A percentile compares a stretch with the other conserved stretches of the same genome.
phyloP scores from a whole-genome alignment of 2,888 invertebrate species.

The Buathra laborator region DNA sequence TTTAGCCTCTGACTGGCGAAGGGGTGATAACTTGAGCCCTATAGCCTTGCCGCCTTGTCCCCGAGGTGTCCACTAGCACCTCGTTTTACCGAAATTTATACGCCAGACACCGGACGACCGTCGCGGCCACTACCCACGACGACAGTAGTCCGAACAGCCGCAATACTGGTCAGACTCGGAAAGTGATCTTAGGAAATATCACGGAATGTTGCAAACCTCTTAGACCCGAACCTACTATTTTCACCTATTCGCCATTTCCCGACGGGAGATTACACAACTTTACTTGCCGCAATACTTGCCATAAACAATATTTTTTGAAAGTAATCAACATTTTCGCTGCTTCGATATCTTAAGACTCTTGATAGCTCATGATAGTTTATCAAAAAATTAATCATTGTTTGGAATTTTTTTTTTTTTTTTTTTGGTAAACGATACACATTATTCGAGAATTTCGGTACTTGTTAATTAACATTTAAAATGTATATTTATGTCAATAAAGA shows the following conservation, averaged over 20 bases:
- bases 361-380: no score
- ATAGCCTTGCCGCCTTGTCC: constrained; percentile 2
- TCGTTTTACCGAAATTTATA: constrained; percentile 57
- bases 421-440: no score
- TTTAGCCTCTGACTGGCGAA: constrained; percentile 8
- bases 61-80: constrained; percentile 16
- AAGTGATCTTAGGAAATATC: constrained; percentile 31
- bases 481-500: no score
- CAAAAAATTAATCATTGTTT: no score
- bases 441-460: no score
- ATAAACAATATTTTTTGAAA: no score
- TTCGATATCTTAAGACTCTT: no score
- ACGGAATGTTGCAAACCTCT: not conserved
- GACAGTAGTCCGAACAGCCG: not conserved
- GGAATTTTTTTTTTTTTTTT: no score
- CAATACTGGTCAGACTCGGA: constrained; percentile 25
- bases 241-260: not conserved
- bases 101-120: constrained; percentile 33
- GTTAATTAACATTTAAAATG: no score
- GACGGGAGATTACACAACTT: no score
- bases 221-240: not conserved
- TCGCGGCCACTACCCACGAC: constrained; percentile 31
- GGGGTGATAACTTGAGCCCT: not conserved
- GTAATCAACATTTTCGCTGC: no score
- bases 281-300: no score